These are phyloP conservation scores for Lymantria dispar DNA, from an alignment of 2,888 invertebrate genomes.

Conservation along the genomic window DNA sequence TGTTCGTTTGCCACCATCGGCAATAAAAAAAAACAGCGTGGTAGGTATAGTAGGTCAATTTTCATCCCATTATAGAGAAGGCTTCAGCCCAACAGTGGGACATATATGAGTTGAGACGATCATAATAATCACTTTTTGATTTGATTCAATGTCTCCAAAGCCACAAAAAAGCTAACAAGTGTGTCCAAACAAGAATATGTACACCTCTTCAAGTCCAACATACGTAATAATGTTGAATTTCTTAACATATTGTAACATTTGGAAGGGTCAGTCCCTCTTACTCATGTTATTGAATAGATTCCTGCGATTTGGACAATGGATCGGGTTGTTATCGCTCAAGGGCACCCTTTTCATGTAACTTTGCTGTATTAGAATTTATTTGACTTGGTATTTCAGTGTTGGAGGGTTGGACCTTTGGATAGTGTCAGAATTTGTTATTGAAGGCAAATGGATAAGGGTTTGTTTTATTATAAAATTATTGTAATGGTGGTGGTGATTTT, in stretches of 20 bases:
- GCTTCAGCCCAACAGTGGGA: too few relatives aligned
- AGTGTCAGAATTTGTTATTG: background rate
- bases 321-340: conserved; percentile 31
- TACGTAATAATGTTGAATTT: conserved; percentile 8
- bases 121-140: too few relatives aligned
- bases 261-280: conserved; percentile 34
- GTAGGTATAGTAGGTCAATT: too few relatives aligned
- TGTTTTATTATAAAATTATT: background rate
- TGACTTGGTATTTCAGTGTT: conserved; percentile 1
- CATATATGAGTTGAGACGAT: too few relatives aligned
- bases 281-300: conserved; percentile 44
- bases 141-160: too few relatives aligned
- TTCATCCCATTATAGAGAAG: too few relatives aligned
- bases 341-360: conserved; percentile 7
- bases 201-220: conserved; percentile 3
- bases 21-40: too few relatives aligned
- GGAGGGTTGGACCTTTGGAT: conserved; percentile 6
- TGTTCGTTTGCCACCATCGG: too few relatives aligned
- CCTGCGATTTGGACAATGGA: conserved; percentile 42
- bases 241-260: conserved; percentile 10
- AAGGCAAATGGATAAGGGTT: background rate
- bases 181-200: background rate
- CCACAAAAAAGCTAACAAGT: background rate
- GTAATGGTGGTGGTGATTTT: background rate
- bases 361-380: conserved; percentile 30